These are phyloP conservation scores for Camarhynchus parvulus DNA, from an alignment of 2,113 vertebrate genomes.

Conservation along the genomic window DNA sequence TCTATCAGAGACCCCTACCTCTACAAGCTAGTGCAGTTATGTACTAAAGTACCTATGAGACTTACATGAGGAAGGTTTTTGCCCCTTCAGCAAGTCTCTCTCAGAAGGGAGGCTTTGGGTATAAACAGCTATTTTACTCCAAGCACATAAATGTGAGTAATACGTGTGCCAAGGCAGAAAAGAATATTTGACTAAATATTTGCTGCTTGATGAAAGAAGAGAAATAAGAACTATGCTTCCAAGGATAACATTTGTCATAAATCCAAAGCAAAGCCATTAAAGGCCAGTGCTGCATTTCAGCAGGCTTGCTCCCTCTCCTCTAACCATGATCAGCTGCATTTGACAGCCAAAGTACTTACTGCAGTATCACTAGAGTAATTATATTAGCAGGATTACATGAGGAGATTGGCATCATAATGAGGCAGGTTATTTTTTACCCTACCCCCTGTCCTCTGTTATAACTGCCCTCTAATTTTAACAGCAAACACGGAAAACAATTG, in stretches of 20 bases:
- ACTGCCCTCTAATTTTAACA: conserved; percentile 15
- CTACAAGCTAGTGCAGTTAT: not conserved
- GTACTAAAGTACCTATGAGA: not conserved
- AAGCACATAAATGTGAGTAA: not conserved
- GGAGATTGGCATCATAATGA: not conserved
- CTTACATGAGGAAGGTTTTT: not conserved
- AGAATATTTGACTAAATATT: conserved; percentile 29
- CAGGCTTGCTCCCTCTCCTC: not conserved
- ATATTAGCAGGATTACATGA: conserved; percentile 6
- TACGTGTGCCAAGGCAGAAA: not conserved
- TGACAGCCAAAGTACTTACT: not conserved
- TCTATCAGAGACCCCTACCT: not conserved
- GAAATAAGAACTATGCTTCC: conserved; percentile 10
- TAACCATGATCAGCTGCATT: not conserved
- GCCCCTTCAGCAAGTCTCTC: not conserved
- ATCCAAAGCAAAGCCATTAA: not conserved
- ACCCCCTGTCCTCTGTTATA: not conserved
- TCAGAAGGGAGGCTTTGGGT: not conserved
- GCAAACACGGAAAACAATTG: not conserved
- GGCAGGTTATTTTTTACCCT: not conserved
- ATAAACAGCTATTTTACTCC: conserved; percentile 4
- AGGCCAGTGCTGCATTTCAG: not conserved
- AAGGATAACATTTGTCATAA: conserved; percentile 26
- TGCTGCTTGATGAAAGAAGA: conserved; percentile 31
- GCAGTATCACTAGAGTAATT: not conserved